Percentiles rank a stretch among this genome's conserved stretches.
phyloP scores from a whole-genome alignment of 2,888 invertebrate genomes.

The Adelphocoris suturalis region DNA sequence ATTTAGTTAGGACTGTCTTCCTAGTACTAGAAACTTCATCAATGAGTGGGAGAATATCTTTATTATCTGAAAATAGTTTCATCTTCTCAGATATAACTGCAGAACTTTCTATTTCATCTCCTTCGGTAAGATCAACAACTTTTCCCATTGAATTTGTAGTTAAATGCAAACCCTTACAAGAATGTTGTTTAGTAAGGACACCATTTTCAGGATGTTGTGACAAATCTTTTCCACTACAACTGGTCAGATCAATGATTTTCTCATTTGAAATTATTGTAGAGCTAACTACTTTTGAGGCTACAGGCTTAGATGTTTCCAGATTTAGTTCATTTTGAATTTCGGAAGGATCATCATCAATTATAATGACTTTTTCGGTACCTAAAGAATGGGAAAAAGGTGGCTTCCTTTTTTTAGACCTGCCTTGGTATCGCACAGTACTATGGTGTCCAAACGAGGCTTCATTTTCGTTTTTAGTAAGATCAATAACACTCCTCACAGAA shows the following conservation, averaged over 20 bases:
- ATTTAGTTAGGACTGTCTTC: background rate
- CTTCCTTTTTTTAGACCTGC: background rate
- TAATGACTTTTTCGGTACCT: background rate
- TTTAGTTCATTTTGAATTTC: background rate
- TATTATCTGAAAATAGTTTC: too few relatives aligned
- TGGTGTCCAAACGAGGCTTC: background rate
- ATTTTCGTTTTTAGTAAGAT: background rate
- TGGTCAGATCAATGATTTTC: background rate
- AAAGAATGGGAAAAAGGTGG: background rate
- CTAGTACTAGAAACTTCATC: background rate
- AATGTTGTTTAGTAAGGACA: too few relatives aligned
- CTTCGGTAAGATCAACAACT: background rate
- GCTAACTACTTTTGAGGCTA: background rate
- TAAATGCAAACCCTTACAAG: too few relatives aligned
- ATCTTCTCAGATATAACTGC: too few relatives aligned
- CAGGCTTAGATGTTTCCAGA: background rate
- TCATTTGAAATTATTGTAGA: background rate
- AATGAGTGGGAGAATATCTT: too few relatives aligned
- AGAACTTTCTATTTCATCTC: background rate
- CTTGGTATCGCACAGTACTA: background rate
- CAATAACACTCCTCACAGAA: background rate
- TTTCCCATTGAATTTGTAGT: background rate
- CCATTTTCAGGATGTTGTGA: background rate
- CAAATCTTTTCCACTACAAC: background rate
- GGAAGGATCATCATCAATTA: background rate